Base-by-base conservation (phyloP, 1,140 invertebrate species). In the Brachionus plicatilis region DNA sequence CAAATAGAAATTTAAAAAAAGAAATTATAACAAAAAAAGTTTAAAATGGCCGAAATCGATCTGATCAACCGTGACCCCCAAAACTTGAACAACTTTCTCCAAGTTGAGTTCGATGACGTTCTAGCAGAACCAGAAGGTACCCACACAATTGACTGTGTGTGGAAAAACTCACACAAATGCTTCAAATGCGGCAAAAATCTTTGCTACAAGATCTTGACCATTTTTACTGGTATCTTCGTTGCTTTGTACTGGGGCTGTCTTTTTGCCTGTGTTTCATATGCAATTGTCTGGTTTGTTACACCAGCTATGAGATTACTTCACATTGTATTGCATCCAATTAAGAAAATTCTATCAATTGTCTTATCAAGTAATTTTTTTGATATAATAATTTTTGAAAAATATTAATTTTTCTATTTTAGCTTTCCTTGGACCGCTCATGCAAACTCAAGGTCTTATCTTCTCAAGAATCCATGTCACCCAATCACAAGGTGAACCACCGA, bases 61-160 rank as follows among this genome's bases (percentile, higher is more conserved):
- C 47, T 85, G 27, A 72, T 78, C 27, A 56, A 79, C 43, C 68
- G 85, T 56, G 85, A 85, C 47, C 85, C 85, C 43, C 50, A 79
- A 24, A 75, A 85, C 45, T 85, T 85, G 47, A 85, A 85, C 79
- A 76, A 85, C n/a, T 60, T 88, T 95, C 12, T 87, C 12, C 66
- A 88, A 87, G 85, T 87, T 3, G 41, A 83, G 20, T 95, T 93
- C 92, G 92, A 93, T 85, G 93, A 94, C 86, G 91, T 94, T 56
- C 92, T 94, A 29, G 94, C 93, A 0, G 94, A 95, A 88, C 93
- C 94, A 5, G 92, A 93, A 82, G 92, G 92, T 2, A 92, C 93
- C 5, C 90, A 93, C 50, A 93, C 93, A 85, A 92, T 93, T 1
- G 92, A 94, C 87, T 93, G 93, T 87, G 93, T 93, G 37, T 95